Percentiles rank a stretch among this genome's conserved stretches.
Conservation (phyloP, 2,888 invertebrate species). For the Baronia brevicornis region DNA sequence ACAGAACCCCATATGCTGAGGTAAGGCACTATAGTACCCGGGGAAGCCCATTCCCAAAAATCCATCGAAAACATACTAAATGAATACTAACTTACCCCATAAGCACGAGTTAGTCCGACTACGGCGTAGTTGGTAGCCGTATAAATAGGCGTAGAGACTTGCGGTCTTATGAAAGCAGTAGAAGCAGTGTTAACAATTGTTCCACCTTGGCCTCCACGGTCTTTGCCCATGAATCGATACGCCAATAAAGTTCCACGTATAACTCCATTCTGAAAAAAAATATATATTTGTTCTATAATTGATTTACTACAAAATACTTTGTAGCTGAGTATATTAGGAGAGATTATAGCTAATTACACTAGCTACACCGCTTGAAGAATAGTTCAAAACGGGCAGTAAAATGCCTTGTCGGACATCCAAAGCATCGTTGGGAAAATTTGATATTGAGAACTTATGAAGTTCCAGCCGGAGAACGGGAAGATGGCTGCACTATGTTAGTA, state of each 20-base stretch:
- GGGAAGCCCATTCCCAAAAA: neutral
- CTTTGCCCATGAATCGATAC: constrained; percentile 83
- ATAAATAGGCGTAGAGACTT: constrained; percentile 84
- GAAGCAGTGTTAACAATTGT: constrained; percentile 85
- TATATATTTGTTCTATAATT: neutral
- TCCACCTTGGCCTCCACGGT: constrained; percentile 85
- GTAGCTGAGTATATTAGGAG: too few relatives aligned
- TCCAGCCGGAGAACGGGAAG: too few relatives aligned
- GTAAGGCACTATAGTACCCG: too few relatives aligned
- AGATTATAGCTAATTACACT: too few relatives aligned
- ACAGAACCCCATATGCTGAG: too few relatives aligned
- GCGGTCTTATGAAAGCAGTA: constrained; percentile 80
- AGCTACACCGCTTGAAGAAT: too few relatives aligned
- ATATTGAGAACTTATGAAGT: too few relatives aligned
- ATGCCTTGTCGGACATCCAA: too few relatives aligned
- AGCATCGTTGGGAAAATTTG: too few relatives aligned
- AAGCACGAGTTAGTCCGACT: constrained; percentile 82
- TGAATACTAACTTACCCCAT: constrained; percentile 72
- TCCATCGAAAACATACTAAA: neutral
- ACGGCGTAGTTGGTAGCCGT: constrained; percentile 86
- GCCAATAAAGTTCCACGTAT: constrained; percentile 84
- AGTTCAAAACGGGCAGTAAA: too few relatives aligned
- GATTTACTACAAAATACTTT: too few relatives aligned
- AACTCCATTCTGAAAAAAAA: constrained; percentile 79
- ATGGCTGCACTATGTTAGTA: too few relatives aligned